Evolutionary conservation across 1,140 invertebrate genomes (phyloP), one percentile per base, ranked within the genome.

Genomic region (Ceratoteleas bidentatus): DNA sequence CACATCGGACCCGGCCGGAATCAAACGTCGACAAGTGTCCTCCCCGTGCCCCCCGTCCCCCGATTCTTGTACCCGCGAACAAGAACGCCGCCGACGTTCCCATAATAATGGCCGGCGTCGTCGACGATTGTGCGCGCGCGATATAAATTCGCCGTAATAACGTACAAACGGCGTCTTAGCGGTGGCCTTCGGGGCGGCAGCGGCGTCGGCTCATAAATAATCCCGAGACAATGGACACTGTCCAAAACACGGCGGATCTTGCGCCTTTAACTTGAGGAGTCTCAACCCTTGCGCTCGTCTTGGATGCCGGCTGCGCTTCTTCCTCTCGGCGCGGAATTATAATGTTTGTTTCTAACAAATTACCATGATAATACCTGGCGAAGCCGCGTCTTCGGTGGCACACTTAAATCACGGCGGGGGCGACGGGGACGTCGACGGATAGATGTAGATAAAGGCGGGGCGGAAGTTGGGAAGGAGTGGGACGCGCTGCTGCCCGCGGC

Each of bases 321-420:
- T 57, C 61, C 56, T 65, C 54, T 74, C 68, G 81, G 47, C 81
- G 34, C 81, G 85, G 87, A 90, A 90, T 91, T 91, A 91, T 91
- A 90, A 91, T 90, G 90, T 91, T 91, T 91, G 90, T 91, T 91
- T 90, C 90, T 90, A 91, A 91, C 90, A 91, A 91, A 91, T 91
- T 91, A 91, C 89, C 90, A 91, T 91, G 90, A 91, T 91, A 91
- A 91, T 91, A 85, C 85, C 85, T 84, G 83, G 81, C 72, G 86
- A 87, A 86, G 86, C 85, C 86, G 81, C 82, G 88, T 88, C 88
- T 89, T 90, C 86, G 87, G 86, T 90, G 84, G 87, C 86, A 88
- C 85, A 88, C 87, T 89, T 91, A 89, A 90, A 90, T 90, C 89
- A 90, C 87, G 79, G 53, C 62, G 45, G 57, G 45, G 69, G 52